Base-by-base conservation (phyloP, 1,140 invertebrate species). In the Orchesella cincta region DNA sequence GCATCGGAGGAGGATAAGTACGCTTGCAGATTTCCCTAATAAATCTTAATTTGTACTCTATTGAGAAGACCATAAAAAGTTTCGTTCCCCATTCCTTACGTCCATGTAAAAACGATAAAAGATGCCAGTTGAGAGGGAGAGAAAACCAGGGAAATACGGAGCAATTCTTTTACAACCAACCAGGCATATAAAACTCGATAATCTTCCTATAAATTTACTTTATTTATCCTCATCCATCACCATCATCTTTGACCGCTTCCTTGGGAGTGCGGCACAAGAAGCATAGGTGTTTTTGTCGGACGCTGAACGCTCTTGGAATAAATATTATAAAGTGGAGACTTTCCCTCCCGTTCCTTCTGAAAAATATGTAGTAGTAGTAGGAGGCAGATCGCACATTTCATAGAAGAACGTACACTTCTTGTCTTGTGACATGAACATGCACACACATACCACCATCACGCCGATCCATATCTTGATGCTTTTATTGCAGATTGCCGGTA, bases 1-100 rank as follows among this genome's bases (percentile, higher is more conserved):
- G 12, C 52, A n/a, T 3, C 14, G 14, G 12, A 3, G 5, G 3
- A 57, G 52, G 52, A 57, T 57, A 57, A 57, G 52, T n/a, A 5
- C 8, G 8, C 62, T 67, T 67, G 62, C 52, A 57, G 52, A 57
- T 57, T 67, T 33, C 62, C 62, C 62, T 12, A 67, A 67, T 67
- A 67, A 67, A 67, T 67, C 62, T 67, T 67, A 67, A 67, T 67
- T 67, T 67, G 62, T 67, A 67, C 62, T 57, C 52, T 57, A 67
- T 67, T 67, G 62, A 67, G 62, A 67, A 31, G 62, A 8, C 62
- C 23, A 57, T 57, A 57, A 57, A 57, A 57, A 57, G 62, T 67
- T 31, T 67, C 62, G 33, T 29, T 67, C 14, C 31, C 62, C 26
- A 67, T 67, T 33, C 62, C 31, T 12, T 31, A 1, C 31, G 62